phyloP scores from a whole-genome alignment of 2,113 vertebrate species.

The Coptodon rendalli region DNA sequence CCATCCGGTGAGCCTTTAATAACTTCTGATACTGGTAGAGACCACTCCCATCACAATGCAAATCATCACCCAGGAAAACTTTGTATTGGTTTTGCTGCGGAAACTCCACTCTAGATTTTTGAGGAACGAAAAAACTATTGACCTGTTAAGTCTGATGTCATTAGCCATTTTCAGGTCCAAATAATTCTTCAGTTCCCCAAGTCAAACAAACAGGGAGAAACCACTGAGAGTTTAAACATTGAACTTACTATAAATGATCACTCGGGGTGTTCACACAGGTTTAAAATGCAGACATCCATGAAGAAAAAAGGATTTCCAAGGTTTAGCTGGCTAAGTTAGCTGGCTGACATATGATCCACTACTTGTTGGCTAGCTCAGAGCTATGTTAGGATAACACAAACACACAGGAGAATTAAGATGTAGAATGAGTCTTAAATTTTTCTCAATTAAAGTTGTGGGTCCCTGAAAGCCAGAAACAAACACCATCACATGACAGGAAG shows the following conservation, averaged over 20 bases:
- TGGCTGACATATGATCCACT: neutral
- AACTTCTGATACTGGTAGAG: neutral
- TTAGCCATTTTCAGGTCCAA: neutral
- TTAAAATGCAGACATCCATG: neutral
- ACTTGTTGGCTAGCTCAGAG: neutral
- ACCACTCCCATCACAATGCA: neutral
- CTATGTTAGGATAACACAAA: neutral
- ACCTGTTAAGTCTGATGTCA: neutral
- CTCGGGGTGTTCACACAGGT: neutral
- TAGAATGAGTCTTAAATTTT: accelerated
- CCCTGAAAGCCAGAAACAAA: neutral
- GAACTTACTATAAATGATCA: neutral
- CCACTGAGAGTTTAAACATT: neutral
- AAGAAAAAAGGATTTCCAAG: accelerated
- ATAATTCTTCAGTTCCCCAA: neutral
- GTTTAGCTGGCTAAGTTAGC: neutral
- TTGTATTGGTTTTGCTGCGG: neutral
- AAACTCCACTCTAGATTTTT: neutral
- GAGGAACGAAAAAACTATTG: neutral
- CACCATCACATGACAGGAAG: accelerated
- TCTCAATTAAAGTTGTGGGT: neutral
- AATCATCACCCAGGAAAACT: neutral
- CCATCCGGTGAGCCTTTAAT: neutral
- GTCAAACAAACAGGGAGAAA: neutral
- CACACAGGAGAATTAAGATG: neutral